phyloP scores from a whole-genome alignment of 2,888 invertebrate genomes.

The Gari tellinella region DNA sequence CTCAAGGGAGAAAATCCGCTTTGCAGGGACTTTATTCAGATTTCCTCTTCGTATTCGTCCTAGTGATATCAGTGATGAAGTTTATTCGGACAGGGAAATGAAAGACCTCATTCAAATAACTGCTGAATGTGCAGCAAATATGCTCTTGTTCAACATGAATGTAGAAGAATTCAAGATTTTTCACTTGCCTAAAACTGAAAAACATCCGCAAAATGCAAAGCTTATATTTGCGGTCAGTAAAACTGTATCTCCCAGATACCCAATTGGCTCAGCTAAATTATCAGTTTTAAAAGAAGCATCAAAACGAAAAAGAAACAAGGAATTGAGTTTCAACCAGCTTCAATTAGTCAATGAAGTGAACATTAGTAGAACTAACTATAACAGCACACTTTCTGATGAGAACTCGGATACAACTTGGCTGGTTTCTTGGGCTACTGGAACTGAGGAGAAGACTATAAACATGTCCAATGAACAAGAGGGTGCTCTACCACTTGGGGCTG shows the following conservation, averaged over 20 bases:
- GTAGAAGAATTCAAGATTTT: constrained; percentile 71
- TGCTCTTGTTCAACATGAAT: constrained; percentile 81
- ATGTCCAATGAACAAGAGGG: constrained; percentile 27
- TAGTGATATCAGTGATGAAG: constrained; percentile 75
- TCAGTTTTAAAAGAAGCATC: constrained; percentile 3
- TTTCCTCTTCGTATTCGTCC: constrained; percentile 77
- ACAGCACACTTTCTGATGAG: no score
- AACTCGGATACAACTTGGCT: constrained; percentile 33
- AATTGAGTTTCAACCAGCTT: neutral
- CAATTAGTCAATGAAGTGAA: constrained; percentile 14
- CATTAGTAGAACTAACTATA: neutral
- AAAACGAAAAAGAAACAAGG: neutral
- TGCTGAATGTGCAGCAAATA: constrained; percentile 65
- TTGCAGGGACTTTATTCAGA: constrained; percentile 79
- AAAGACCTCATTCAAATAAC: constrained; percentile 69
- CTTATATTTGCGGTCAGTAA: neutral
- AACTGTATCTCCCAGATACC: no score
- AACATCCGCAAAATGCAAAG: neutral
- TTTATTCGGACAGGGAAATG: constrained; percentile 72
- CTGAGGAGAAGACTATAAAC: constrained; percentile 18
- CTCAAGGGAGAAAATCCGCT: constrained; percentile 19
- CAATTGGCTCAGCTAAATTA: no score
- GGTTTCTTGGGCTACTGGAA: constrained; percentile 56
- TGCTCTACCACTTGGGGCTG: constrained; percentile 55
- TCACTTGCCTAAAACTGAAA: constrained; percentile 59